phyloP scores from a whole-genome alignment of 2,888 invertebrate species.

The Cheilosia vulpina region DNA sequence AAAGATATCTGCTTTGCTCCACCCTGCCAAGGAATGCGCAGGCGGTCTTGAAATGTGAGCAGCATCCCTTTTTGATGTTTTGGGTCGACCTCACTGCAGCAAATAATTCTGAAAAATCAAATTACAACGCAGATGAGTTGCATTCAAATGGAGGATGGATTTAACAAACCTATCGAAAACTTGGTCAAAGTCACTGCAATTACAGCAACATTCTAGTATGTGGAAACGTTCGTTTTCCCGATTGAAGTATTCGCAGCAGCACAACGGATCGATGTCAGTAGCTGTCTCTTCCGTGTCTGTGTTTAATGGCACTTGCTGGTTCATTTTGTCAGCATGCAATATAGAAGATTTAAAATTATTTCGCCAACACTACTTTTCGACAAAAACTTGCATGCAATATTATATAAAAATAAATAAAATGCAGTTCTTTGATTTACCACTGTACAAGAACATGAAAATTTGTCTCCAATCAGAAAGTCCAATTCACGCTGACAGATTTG shows the following conservation, averaged over 20 bases:
- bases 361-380: conserved; percentile 6
- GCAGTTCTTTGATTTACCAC: conserved; percentile 59
- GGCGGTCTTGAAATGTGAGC: conserved; percentile 85
- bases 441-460: conserved; percentile 64
- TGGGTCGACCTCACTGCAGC: conserved; percentile 77
- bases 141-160: neutral
- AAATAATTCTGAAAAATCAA: conserved; percentile 76
- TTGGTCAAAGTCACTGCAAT: conserved; percentile 85
- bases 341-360: conserved; percentile 48
- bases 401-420: conserved; percentile 38
- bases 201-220: conserved; percentile 86
- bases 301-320: conserved; percentile 18
- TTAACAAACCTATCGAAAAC: conserved; percentile 84
- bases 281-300: conserved; percentile 38
- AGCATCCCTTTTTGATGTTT: conserved; percentile 81
- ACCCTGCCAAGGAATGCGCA: conserved; percentile 86
- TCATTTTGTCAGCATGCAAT: conserved; percentile 57
- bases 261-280: conserved; percentile 80
- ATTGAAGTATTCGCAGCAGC: conserved; percentile 86
- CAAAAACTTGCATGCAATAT: conserved; percentile 40
- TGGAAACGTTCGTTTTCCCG: conserved; percentile 84
- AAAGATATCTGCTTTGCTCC: conserved; percentile 85
- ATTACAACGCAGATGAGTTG: neutral
- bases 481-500: conserved; percentile 27
- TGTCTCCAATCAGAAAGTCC: conserved; percentile 55